These are phyloP conservation scores for human DNA, from an alignment of 2,113 vertebrate genomes.

Conservation along the genomic window GRCh38 chr6:33944501-33945000, in stretches of 20 bases:
- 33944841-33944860: not conserved
- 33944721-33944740: no score
- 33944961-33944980: not conserved
- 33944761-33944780: not conserved
- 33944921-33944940: not conserved
- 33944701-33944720: not conserved
- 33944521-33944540: not conserved
- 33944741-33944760: not conserved
- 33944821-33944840: not conserved
- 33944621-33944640: not conserved
- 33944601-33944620: not conserved
- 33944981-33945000: not conserved
- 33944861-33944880: not conserved
- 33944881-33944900: not conserved
- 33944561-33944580: not conserved
- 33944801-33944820: not conserved
- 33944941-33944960: no score
- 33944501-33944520: not conserved
- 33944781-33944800: not conserved
- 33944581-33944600: not conserved
- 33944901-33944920: not conserved
- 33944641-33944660: not conserved
- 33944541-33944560: conserved; percentile 4
- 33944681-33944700: accelerated
- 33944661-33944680: not conserved